Conservation (phyloP, 2,797 vertebrate species). For the Anabacerthia variegaticeps region DNA sequence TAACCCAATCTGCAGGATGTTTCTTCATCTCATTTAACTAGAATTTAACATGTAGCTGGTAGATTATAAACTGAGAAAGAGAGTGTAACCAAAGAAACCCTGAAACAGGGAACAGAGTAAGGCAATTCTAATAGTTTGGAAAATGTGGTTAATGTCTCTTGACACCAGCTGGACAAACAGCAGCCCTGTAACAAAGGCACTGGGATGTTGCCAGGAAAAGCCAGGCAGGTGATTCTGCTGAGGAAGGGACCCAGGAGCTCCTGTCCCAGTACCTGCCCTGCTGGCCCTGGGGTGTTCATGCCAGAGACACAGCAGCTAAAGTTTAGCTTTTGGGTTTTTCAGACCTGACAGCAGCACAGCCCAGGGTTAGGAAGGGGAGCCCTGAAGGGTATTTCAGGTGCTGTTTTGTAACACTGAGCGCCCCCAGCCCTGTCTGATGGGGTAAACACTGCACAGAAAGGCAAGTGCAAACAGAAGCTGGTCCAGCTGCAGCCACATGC, state of each 20-base stretch:
- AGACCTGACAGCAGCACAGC: not conserved
- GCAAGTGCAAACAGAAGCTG: not conserved
- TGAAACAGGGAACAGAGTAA: not conserved
- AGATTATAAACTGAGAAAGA: not conserved
- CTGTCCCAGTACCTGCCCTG: not conserved
- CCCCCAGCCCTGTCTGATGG: not conserved
- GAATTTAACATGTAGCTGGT: not conserved
- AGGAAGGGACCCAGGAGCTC: not conserved
- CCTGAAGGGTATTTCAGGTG: not conserved
- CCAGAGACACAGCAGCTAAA: not conserved
- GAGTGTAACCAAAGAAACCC: not conserved
- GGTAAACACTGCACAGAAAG: not conserved
- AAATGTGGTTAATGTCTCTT: not conserved
- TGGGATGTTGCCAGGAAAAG: not conserved
- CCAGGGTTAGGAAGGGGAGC: not conserved
- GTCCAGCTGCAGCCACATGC: not conserved
- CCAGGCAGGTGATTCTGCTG: not conserved
- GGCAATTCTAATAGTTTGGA: not conserved
- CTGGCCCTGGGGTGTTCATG: not conserved
- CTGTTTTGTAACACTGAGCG: not conserved
- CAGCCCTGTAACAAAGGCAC: not conserved
- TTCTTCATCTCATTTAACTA: not conserved
- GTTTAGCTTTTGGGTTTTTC: not conserved
- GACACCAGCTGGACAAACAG: not conserved
- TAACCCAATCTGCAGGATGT: not conserved